Evolutionary conservation across 2,888 invertebrate genomes (phyloP).

Genomic region (Eurytoma californica): DNA sequence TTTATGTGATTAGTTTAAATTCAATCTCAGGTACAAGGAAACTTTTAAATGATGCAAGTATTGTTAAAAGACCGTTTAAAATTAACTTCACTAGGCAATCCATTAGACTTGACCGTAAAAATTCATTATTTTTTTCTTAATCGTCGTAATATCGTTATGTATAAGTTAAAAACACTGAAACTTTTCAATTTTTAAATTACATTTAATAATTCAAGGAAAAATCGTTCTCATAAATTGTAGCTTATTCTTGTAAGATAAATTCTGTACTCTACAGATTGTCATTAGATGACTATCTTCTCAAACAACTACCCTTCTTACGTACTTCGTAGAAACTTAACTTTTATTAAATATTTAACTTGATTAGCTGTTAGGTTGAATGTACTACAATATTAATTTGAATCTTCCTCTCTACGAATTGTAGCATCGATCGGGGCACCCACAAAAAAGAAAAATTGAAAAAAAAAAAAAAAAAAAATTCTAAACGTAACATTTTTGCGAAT

Average conservation of each 20-base stretch:
- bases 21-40: conserved; percentile 13
- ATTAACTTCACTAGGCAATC: conserved; percentile 5
- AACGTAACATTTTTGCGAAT: no score
- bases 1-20: background rate
- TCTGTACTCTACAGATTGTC: background rate
- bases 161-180: background rate
- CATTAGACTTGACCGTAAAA: conserved; percentile 6
- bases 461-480: no score
- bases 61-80: conserved; percentile 1
- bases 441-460: no score
- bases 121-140: background rate
- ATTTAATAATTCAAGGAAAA: conserved; percentile 13
- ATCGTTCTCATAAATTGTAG: background rate
- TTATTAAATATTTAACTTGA: no score
- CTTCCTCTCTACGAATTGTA: no score
- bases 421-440: no score
- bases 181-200: background rate
- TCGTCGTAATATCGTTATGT: background rate
- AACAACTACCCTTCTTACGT: no score
- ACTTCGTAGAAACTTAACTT: no score
- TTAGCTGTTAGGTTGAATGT: no score
- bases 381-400: no score
- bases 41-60: conserved; percentile 6
- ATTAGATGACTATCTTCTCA: no score
- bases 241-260: background rate